Evolutionary conservation across 2,113 vertebrate genomes (phyloP).

Genomic region (Sapajus apella): DNA sequence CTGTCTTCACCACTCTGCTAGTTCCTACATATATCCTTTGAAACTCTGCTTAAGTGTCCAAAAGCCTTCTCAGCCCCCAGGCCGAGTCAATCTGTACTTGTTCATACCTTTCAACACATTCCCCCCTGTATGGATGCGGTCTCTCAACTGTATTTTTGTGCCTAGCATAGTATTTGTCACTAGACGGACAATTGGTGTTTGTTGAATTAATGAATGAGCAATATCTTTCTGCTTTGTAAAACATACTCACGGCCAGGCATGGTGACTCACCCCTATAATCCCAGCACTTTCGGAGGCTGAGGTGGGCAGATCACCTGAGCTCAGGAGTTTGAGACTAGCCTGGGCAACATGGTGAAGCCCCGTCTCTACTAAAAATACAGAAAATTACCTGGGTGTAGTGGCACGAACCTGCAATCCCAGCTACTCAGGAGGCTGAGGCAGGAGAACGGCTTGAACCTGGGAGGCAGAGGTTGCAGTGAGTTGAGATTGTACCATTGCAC

Average conservation of each 20-base stretch:
- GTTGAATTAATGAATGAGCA: neutral
- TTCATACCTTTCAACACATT: neutral
- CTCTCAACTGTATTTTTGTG: neutral
- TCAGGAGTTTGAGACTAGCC: too few relatives aligned
- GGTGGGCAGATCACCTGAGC: too few relatives aligned
- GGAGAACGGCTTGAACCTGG: too few relatives aligned
- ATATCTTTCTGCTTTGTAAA: constrained; percentile 11
- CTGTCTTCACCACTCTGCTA: neutral
- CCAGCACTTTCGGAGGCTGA: too few relatives aligned
- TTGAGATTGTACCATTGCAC: too few relatives aligned
- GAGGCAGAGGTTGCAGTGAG: too few relatives aligned
- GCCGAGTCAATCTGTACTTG: neutral
- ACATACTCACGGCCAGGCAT: neutral
- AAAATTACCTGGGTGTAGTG: too few relatives aligned
- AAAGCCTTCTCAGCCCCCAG: neutral
- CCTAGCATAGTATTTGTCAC: neutral
- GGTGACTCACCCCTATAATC: too few relatives aligned
- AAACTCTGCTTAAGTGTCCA: neutral
- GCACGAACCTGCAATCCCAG: too few relatives aligned
- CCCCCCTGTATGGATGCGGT: neutral
- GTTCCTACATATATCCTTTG: neutral
- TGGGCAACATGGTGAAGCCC: too few relatives aligned
- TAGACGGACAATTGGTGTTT: neutral
- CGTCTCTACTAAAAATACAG: too few relatives aligned
- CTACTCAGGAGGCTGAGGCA: too few relatives aligned